Evolutionary conservation across 2,888 invertebrate genomes (phyloP).

Genomic region (Gastracanthus pulcherrimus): DNA sequence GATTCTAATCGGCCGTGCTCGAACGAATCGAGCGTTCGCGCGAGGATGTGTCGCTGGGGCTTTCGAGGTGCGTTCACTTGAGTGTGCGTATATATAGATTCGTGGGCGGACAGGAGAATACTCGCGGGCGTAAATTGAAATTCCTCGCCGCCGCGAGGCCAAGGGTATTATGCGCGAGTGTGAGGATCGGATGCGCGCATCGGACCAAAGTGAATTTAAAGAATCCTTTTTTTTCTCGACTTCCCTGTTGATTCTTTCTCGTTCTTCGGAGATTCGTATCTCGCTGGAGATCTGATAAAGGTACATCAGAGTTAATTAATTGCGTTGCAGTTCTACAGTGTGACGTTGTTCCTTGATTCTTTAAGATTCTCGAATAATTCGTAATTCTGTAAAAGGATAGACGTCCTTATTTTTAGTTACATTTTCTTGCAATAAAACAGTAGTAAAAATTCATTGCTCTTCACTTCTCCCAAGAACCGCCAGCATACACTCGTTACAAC

Average conservation of each 20-base stretch:
- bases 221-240: not conserved
- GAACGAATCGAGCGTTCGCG: not conserved
- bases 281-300: constrained; percentile 25
- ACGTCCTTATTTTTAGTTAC: too few relatives aligned
- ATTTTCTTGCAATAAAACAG: too few relatives aligned
- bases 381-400: too few relatives aligned
- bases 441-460: too few relatives aligned
- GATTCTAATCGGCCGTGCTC: not conserved
- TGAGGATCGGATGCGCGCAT: constrained; percentile 36
- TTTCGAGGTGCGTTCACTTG: not conserved
- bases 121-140: constrained; percentile 24
- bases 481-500: too few relatives aligned
- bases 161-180: constrained; percentile 40
- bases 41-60: not conserved
- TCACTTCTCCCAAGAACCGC: too few relatives aligned
- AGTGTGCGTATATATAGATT: not conserved
- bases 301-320: constrained; percentile 25
- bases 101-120: constrained; percentile 46
- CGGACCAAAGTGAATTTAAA: constrained; percentile 40
- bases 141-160: constrained; percentile 25
- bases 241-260: not conserved
- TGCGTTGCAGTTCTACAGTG: not conserved
- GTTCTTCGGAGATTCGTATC: not conserved
- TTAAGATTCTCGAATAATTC: too few relatives aligned
- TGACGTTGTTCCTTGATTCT: too few relatives aligned